Evolutionary conservation across 2,888 invertebrate genomes (phyloP).

Genomic region (Alloplasta piceator): DNA sequence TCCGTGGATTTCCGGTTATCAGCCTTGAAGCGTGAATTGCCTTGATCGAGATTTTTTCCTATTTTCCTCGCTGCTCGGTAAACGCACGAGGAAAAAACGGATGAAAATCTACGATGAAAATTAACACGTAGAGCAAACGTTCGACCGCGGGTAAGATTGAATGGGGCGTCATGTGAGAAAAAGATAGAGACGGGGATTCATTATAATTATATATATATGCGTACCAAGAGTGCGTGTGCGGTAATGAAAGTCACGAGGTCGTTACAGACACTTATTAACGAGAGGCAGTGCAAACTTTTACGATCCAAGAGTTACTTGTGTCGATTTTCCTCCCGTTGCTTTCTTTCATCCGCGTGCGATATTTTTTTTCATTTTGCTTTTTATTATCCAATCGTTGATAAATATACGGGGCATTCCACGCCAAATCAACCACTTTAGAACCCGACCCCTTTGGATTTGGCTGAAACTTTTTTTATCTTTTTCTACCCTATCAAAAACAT

Average conservation of each 20-base stretch:
- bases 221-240: constrained; percentile 68
- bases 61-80: background rate
- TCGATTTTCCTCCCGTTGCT: constrained; percentile 35
- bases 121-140: constrained; percentile 22
- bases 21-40: constrained; percentile 45
- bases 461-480: too few species aligned
- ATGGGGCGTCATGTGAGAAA: background rate
- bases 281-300: constrained; percentile 53
- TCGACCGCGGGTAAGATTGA: constrained; percentile 1
- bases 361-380: constrained; percentile 22
- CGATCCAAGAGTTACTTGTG: constrained; percentile 34
- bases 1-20: constrained; percentile 37
- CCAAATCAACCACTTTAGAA: too few species aligned
- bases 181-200: constrained; percentile 42
- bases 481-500: too few species aligned
- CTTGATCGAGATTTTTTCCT: constrained; percentile 54
- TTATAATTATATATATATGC: constrained; percentile 70
- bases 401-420: too few species aligned
- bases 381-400: constrained; percentile 17
- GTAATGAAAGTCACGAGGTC: constrained; percentile 66
- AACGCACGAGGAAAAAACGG: background rate
- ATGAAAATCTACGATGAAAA: constrained; percentile 12
- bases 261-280: constrained; percentile 61
- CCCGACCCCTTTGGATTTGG: too few species aligned
- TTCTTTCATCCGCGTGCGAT: constrained; percentile 14